Evolutionary conservation across 2,888 invertebrate species (phyloP), one percentile per base, ranked within the genome.

Genomic region (Platypus cylindrus): DNA sequence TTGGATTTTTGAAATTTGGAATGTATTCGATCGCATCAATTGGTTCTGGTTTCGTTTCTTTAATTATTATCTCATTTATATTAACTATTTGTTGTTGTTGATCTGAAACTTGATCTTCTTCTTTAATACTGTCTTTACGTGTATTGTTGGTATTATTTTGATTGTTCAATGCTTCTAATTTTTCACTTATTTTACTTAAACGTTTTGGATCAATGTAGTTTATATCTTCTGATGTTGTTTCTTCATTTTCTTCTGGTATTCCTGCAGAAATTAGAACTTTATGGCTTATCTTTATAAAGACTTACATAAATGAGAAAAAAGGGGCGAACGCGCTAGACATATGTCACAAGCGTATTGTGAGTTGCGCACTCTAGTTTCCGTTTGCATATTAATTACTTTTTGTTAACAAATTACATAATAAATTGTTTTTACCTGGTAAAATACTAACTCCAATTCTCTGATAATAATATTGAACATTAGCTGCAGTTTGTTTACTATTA

Each of bases 371-470:
- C n/a, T n/a, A n/a, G n/a, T n/a, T n/a, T n/a, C n/a, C n/a, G n/a
- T n/a, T n/a, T n/a, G n/a, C n/a, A n/a, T n/a, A n/a, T n/a, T n/a
- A n/a, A n/a, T n/a, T n/a, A n/a, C n/a, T n/a, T n/a, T n/a, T n/a
- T n/a, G n/a, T n/a, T n/a, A n/a, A n/a, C n/a, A n/a, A n/a, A n/a
- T n/a, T n/a, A 20, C 20, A 20, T 7, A 5, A 25, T 25, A 5
- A 25, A 28, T 15, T 13, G 28, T 14, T 16, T 13, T 35, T 30
- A 38, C 42, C 44, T 17, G 52, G 51, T 28, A 52, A 40, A 23
- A 51, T 50, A 17, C 44, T 48, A 5, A 52, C 50, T 5, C 51
- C 52, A 23, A 42, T 41, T 13, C 48, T 47, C 18, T 47, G 41
- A 37, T 41, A 49, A 20, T 49, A 50, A 7, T 36, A 29, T 27